A percentile compares a stretch with the other conserved stretches of the same genome.
phyloP scores from a whole-genome alignment of 2,888 invertebrate species.

The Patella caerulea region DNA sequence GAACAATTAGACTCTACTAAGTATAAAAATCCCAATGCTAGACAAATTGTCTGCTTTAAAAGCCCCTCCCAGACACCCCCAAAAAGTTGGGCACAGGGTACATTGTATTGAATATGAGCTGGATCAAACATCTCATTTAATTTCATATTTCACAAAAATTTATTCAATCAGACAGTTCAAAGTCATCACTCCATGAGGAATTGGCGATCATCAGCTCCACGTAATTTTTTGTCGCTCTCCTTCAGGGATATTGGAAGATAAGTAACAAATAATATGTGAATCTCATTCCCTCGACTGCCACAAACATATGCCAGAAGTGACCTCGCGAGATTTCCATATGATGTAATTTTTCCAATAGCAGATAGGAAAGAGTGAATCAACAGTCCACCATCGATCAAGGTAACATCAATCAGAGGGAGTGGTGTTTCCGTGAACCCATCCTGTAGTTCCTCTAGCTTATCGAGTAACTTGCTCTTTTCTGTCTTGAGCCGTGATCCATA shows the following conservation, averaged over 20 bases:
- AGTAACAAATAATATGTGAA: conserved; percentile 27
- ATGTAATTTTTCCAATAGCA: conserved; percentile 14
- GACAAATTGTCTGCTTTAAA: neutral
- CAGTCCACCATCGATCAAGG: conserved; percentile 30
- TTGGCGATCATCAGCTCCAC: conserved; percentile 15
- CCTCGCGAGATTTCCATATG: conserved; percentile 24
- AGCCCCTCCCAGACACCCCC: neutral
- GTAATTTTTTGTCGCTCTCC: conserved; percentile 16
- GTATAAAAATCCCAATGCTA: neutral
- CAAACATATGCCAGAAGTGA: conserved; percentile 17
- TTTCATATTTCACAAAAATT: too few relatives aligned
- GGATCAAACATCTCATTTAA: too few relatives aligned
- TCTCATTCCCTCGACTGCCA: conserved; percentile 12
- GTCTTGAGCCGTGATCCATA: conserved; percentile 27
- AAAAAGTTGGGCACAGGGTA: too few relatives aligned
- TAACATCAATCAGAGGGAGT: conserved; percentile 18
- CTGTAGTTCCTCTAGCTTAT: conserved; percentile 14
- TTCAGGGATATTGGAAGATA: conserved; percentile 17
- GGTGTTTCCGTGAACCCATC: neutral
- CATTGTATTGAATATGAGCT: too few relatives aligned
- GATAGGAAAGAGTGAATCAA: conserved; percentile 23
- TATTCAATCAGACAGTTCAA: too few relatives aligned
- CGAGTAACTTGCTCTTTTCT: conserved; percentile 23
- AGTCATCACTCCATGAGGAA: conserved; percentile 13
- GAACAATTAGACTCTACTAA: neutral